Evolutionary conservation across 2,797 vertebrate species (phyloP), one percentile per base, ranked within the genome.

Genomic region (Bovichtus diacanthus): DNA sequence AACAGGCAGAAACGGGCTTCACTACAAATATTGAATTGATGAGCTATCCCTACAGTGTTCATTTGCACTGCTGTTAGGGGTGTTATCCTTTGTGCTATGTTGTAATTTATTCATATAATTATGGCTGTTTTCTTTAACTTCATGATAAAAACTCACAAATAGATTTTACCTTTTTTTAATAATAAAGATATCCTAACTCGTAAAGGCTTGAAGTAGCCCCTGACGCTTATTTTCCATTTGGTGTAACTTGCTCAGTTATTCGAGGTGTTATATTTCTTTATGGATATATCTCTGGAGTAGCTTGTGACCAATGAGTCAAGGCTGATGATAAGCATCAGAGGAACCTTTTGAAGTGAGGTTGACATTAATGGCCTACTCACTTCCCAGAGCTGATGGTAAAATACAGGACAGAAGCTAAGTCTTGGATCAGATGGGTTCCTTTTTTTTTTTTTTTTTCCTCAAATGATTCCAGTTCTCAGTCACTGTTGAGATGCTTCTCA

Each of bases 371-470:
- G 31, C 31, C 8, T 34, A 51, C 67, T 86, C 38, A 77, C 74
- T 81, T 86, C 78, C 59, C 47, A 67, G 62, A 72, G 62, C 70
- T 83, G 72, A 82, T 75, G 78, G 43, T 62, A 51, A 84, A 89
- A 84, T 73, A n/a, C 68, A 55, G 78, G 75, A 87, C 81, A 85
- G 81, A 83, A 66, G 76, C 70, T 41, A 34, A 34, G 69, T 64
- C 79, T 60, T 38, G 44, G 31, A 73, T 80, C 75, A 67, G 62
- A 85, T 60, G 49, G 73, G 67, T 65, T 77, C 47, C 27, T 10
- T 34, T 18, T 64, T 38, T 67, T 64, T 74, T n/a, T n/a, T n/a
- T n/a, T n/a, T n/a, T n/a, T n/a, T 72, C 49, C 54, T 47, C 36
- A 71, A 74, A 82, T 76, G 68, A 78, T 74, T 23, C 72, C 25